Evolutionary conservation across 2,113 vertebrate species (phyloP), one percentile per base, ranked within the genome.

Genomic region (Typhlomys cinereus): DNA sequence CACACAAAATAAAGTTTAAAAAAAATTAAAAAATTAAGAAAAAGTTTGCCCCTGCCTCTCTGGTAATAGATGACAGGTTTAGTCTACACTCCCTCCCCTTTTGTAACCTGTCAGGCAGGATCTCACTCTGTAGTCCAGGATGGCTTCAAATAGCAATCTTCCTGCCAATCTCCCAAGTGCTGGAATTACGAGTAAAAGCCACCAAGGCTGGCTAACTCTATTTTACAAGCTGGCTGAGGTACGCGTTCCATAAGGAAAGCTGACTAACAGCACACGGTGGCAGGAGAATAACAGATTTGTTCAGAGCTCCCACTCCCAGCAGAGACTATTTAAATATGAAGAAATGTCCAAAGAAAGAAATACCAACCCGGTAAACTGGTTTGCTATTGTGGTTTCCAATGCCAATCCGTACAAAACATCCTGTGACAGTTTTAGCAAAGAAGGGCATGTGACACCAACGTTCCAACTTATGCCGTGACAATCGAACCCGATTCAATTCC

Each of bases 391-490:
- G 99, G 98, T 99, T 99, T 84, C 99, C 99, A 27, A 99, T 99
- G 88, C 99, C 99, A 92, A 99, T 99, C 52, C 99, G 98, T 50
- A 99, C 99, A 89, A 99, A 99, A 97, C 99, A 99, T 74, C 99
- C 99, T 0, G 99, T 99, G 82, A 99, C 99, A 0, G 99, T 99
- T 97, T 99, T 99, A 59, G 99, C 98, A 83, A 99, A 99, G 97
- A 99, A 99, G 62, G 99, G 99, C 99, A 99, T 99, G 95, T 99
- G 99, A 98, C 99, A 99, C 99, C 99, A 99, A 67, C 99, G 99
- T 57, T 99, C 99, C 95, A 99, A 97, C 96, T 99, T 99, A 97
- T 99, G 99, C 86, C 99, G 98, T 0, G 99, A 99, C 95, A 99
- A 98, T 3, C 99, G 98, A n/a, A 99, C 97, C 75, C 99, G 96